Base-by-base conservation (phyloP, 2,797 vertebrate species). In the Catostomus latipinnis region DNA sequence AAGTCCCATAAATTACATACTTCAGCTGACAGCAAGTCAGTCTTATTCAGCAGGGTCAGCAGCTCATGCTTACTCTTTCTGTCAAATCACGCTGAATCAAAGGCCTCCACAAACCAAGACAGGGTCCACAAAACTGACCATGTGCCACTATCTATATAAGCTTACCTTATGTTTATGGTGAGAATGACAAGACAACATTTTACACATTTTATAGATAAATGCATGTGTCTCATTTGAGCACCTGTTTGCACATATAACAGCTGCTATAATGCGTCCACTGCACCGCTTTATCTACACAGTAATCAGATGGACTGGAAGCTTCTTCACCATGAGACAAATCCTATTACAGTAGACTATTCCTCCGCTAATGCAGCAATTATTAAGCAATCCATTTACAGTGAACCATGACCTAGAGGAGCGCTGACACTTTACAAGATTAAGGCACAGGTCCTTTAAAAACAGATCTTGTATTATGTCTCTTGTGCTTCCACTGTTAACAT, bases 331-430 rank as follows among this genome's bases (percentile, higher is more conserved):
- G 53, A 74, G 57, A 69, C 71, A 80, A 84, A 80, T 80, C 78
- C 74, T 77, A 82, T 85, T 85, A 82, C 43, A 49, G 57, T 52
- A 49, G 65, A 53, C 61, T 67, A 73, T 67, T 80, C 62, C 76
- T 60, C 43, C 56, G 22, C 77, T 58, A 65, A 75, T 60, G 68
- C 71, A 66, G 53, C 54, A 80, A 68, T 67, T 74, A 82, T 70
- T 54, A 73, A 82, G 69, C 81, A 79, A 78, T 82, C 75, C 65
- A 50, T 74, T 81, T 74, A 74, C 49, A 74, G 13, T 73, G 50
- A 80, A 54, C 72, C 71, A 81, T 78, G 78, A 81, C 74, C 78
- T 11, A 76, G 48, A 63, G 16, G 62, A 69, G 65, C 75, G 69
- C 74, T 71, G 68, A 22, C 68, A 46, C 56, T 61, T 63, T 49